Evolutionary conservation across 2,888 invertebrate genomes (phyloP).

Genomic region (Geophilus truncorum): DNA sequence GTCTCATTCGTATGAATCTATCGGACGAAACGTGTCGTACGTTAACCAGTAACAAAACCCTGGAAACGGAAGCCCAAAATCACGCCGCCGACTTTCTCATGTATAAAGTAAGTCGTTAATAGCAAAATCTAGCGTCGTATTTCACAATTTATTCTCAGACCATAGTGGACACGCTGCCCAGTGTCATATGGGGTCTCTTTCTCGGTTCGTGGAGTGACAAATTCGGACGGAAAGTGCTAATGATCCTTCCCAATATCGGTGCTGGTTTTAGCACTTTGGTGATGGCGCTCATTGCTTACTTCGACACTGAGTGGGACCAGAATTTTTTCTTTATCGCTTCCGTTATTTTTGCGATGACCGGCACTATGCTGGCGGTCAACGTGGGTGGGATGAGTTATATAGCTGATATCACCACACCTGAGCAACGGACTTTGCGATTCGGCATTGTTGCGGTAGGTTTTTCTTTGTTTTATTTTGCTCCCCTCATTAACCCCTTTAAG

Average conservation of each 20-base stretch:
- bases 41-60: background rate
- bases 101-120: conserved; percentile 6
- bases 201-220: conserved; percentile 30
- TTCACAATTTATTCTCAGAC: background rate
- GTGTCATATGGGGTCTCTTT: background rate
- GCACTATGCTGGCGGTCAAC: background rate
- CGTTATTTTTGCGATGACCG: background rate
- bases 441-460: background rate
- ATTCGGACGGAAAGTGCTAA: background rate
- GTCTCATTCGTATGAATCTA: background rate
- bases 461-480: too few relatives aligned
- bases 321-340: background rate
- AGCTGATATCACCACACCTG: background rate
- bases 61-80: background rate
- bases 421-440: background rate
- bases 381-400: background rate
- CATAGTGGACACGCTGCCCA: background rate
- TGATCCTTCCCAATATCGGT: background rate
- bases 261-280: background rate
- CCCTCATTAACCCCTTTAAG: too few relatives aligned
- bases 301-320: background rate
- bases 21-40: background rate
- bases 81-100: background rate
- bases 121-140: too few relatives aligned
- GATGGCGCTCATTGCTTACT: background rate